Base-by-base conservation (phyloP, 2,113 vertebrate species). In the Scomber japonicus region DNA sequence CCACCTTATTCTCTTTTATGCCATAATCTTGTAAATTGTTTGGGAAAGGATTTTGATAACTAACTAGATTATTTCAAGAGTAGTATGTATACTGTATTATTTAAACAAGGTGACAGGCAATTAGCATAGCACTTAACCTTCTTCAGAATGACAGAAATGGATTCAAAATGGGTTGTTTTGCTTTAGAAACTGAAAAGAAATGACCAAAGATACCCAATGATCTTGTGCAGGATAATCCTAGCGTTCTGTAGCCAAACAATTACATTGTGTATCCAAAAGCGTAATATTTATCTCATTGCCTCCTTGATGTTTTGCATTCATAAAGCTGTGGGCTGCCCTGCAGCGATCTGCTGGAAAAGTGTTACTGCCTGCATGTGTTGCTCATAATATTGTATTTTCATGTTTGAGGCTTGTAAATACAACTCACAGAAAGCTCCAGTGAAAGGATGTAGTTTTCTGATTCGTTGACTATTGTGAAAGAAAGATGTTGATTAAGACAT, bases 201-300 rank as follows among this genome's bases (percentile, higher is more conserved):
- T 16, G 15, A 31, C 15, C 4, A 14, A 24, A 74, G 49, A 82
- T 74, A 5, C 3, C 4, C 17, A 7, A 72, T 69, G 54, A 75
- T 54, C 50, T 54, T 35, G 9, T 57, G 19, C 64, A 67, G 21
- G 55, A 69, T 65, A 53, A 71, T 66, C 27, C 19, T 44, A 13
- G 54, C 13, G 21, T 71, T 81, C 59, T 12, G 59, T 82, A 44
- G 48, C 45, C 35, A 71, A 74, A 71, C 35, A 70, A 80, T 70
- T 78, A 78, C 48, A 59, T 12, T 3, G 11, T 44, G 60, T 54
- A 71, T 68, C 64, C 68, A 67, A 62, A 56, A 74, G 55, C 59
- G 17, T 53, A 60, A 73, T 64, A 80, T 80, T 83, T 70, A 73
- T 83, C 48, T 72, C 14, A 12, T 30, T 75, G 48, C 31, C 44